Evolutionary conservation across 2,888 invertebrate species (phyloP).

Genomic region (Campoplex capitator): DNA sequence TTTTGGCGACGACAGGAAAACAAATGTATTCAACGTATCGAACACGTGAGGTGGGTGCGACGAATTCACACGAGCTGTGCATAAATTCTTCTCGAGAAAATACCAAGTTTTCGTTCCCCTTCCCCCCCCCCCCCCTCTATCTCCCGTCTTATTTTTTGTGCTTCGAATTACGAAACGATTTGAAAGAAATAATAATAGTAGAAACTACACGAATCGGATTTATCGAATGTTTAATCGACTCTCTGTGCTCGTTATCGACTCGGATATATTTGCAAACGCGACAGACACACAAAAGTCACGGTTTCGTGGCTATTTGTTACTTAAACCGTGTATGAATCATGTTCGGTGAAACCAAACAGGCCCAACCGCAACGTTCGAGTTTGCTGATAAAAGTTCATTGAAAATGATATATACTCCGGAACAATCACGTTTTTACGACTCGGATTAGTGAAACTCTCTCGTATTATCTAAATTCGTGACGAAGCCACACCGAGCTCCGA

Average conservation of each 20-base stretch:
- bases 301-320: slow-evolving; percentile 32
- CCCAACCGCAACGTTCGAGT: background rate
- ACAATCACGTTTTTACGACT: slow-evolving; percentile 43
- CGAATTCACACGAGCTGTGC: slow-evolving; percentile 41
- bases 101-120: background rate
- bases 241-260: background rate
- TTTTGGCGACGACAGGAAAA: slow-evolving; percentile 6
- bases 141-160: background rate
- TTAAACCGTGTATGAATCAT: slow-evolving; percentile 39
- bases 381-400: slow-evolving; percentile 50
- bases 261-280: background rate
- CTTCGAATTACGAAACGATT: background rate
- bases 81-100: slow-evolving; percentile 45
- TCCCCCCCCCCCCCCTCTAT: too few species aligned
- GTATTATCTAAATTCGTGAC: slow-evolving; percentile 36
- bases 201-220: background rate
- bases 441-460: slow-evolving; percentile 16
- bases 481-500: background rate
- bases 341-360: slow-evolving; percentile 20
- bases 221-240: background rate
- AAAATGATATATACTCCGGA: slow-evolving; percentile 25
- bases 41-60: slow-evolving; percentile 63
- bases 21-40: slow-evolving; percentile 40
- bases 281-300: slow-evolving; percentile 37
- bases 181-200: background rate